phyloP scores from a whole-genome alignment of 1,140 invertebrate species.

The Pseudomyrmex gracilis region DNA sequence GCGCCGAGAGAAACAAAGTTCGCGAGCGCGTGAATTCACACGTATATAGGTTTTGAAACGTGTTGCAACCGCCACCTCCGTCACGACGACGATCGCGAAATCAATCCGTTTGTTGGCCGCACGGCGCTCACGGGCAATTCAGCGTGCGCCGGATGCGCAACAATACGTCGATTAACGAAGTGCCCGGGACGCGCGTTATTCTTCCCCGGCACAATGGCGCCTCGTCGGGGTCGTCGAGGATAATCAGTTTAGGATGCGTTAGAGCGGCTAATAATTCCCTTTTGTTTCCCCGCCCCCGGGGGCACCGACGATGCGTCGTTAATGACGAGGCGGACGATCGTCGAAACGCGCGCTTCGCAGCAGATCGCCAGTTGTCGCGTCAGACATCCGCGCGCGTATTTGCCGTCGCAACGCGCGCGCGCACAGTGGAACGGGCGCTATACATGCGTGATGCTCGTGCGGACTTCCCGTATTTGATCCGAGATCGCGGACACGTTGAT shows the following conservation, averaged over 20 bases:
- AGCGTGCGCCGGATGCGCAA: constrained; percentile 53
- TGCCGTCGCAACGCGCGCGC: too few relatives aligned
- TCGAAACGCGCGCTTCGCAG: constrained; percentile 34
- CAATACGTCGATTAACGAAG: constrained; percentile 79
- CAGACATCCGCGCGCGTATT: constrained; percentile 15
- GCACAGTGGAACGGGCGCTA: constrained; percentile 4
- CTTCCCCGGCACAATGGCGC: constrained; percentile 70
- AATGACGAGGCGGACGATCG: constrained; percentile 65
- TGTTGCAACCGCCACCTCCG: constrained; percentile 11
- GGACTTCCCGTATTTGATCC: constrained; percentile 2
- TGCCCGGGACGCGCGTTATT: constrained; percentile 68
- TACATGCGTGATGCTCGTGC: neutral
- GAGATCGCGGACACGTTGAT: constrained; percentile 31
- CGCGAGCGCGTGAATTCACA: constrained; percentile 24
- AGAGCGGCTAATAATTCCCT: constrained; percentile 77
- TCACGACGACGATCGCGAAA: constrained; percentile 64
- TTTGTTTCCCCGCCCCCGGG: constrained; percentile 67
- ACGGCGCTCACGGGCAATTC: constrained; percentile 43
- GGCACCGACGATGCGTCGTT: constrained; percentile 56
- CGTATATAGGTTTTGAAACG: constrained; percentile 1
- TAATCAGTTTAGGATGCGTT: constrained; percentile 76
- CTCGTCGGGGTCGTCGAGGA: constrained; percentile 71
- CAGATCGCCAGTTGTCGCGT: constrained; percentile 42
- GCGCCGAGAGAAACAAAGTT: neutral
- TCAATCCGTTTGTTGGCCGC: constrained; percentile 73